A percentile compares a stretch with the other conserved stretches of the same genome.
These are phyloP conservation scores for Lydus trimaculatus DNA, from an alignment of 2,888 invertebrate species.

Conservation along the genomic window DNA sequence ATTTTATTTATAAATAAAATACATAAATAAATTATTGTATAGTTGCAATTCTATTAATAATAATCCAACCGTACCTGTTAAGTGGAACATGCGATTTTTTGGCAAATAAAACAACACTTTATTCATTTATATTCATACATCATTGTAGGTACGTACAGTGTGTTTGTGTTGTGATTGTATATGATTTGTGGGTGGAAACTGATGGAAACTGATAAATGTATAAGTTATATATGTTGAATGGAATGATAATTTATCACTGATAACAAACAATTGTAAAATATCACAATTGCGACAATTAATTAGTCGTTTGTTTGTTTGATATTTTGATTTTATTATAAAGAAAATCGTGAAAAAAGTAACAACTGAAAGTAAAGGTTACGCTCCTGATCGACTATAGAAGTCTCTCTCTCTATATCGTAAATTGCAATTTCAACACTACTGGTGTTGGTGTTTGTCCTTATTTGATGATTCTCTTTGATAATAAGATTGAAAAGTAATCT, in stretches of 20 bases:
- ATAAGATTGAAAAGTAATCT: not conserved
- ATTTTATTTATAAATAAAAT: conserved; percentile 30
- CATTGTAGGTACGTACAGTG: conserved; percentile 14
- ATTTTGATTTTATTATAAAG: too few relatives aligned
- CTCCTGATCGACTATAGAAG: not conserved
- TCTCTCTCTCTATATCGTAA: not conserved
- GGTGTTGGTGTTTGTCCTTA: conserved; percentile 2
- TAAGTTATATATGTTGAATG: conserved; percentile 31
- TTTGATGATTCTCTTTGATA: not conserved
- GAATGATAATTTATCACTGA: conserved; percentile 37
- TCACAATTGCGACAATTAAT: not conserved
- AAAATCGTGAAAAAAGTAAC: not conserved
- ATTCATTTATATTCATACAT: not conserved
- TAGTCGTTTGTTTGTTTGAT: too few relatives aligned
- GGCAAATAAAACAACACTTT: conserved; percentile 32
- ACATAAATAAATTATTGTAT: conserved; percentile 42
- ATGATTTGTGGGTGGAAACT: conserved; percentile 46
- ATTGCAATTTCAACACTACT: not conserved
- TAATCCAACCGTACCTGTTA: conserved; percentile 42
- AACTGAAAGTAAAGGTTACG: not conserved
- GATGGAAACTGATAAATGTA: conserved; percentile 39
- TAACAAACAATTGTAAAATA: conserved; percentile 5
- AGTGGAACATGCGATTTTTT: conserved; percentile 44
- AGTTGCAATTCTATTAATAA: conserved; percentile 47
- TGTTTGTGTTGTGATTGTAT: conserved; percentile 38